Evolutionary conservation across 2,113 vertebrate genomes (phyloP).

Genomic region (Seriola quinqueradiata): DNA sequence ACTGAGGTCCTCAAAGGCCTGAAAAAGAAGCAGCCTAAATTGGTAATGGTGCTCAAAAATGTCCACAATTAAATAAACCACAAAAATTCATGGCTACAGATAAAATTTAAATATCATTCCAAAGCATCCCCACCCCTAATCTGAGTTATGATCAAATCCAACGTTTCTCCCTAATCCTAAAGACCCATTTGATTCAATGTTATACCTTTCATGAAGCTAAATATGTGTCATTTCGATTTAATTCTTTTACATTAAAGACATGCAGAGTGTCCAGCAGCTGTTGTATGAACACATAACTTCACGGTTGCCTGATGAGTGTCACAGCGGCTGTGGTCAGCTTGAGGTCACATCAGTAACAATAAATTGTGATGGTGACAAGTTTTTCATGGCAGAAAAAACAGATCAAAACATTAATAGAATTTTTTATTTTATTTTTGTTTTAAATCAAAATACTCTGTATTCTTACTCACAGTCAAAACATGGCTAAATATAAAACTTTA

Average conservation of each 20-base stretch:
- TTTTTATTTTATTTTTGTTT: background rate
- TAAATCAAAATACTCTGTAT: slow-evolving; percentile 6
- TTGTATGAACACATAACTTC: slow-evolving; percentile 20
- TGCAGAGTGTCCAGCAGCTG: background rate
- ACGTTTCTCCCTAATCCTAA: background rate
- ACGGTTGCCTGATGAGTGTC: slow-evolving; percentile 5
- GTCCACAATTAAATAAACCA: slow-evolving; percentile 44
- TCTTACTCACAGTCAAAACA: background rate
- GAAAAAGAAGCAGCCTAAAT: slow-evolving; percentile 47
- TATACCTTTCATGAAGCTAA: background rate
- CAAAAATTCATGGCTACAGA: slow-evolving; percentile 41
- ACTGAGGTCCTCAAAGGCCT: slow-evolving; percentile 99
- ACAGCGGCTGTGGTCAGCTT: slow-evolving; percentile 21
- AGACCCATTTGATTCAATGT: background rate
- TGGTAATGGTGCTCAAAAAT: slow-evolving; percentile 24
- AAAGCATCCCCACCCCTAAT: background rate
- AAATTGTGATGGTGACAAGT: background rate
- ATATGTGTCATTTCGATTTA: background rate
- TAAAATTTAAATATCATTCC: slow-evolving; percentile 48
- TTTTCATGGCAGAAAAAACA: slow-evolving; percentile 9
- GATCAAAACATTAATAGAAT: background rate
- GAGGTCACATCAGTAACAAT: slow-evolving; percentile 13
- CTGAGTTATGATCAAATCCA: background rate
- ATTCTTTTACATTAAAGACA: slow-evolving; percentile 7
- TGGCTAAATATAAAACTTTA: background rate